These are phyloP conservation scores for Microtus oregoni DNA, from an alignment of 2,113 vertebrate species.

Conservation along the genomic window DNA sequence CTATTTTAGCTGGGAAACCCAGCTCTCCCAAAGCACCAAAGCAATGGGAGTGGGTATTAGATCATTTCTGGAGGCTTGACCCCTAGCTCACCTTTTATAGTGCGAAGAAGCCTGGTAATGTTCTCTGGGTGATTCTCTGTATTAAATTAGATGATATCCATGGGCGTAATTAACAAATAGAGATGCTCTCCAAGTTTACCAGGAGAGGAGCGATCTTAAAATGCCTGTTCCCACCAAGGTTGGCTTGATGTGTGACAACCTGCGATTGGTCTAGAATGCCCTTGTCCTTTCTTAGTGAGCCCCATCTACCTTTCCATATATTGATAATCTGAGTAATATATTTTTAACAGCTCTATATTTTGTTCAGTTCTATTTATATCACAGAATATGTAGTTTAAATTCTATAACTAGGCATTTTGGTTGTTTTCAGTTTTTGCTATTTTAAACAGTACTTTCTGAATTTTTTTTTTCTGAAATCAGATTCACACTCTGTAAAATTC, in stretches of 20 bases:
- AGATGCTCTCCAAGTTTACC: not conserved
- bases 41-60: fast-evolving
- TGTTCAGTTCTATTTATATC: not conserved
- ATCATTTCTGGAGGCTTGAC: not conserved
- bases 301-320: not conserved
- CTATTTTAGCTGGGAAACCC: not conserved
- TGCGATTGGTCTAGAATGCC: fast-evolving
- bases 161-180: not conserved
- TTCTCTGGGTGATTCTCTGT: not conserved
- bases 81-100: fast-evolving
- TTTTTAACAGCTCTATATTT: not conserved
- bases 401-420: not conserved
- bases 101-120: fast-evolving
- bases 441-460: constrained; percentile 32
- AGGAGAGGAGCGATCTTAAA: not conserved
- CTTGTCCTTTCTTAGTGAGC: too few relatives aligned
- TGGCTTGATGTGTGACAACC: not conserved
- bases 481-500: not conserved
- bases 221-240: fast-evolving
- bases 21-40: not conserved
- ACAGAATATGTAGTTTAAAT: not conserved
- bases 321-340: not conserved
- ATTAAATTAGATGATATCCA: not conserved
- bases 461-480: not conserved
- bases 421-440: constrained; percentile 6